Percentiles rank a stretch among this genome's conserved stretches.
These are phyloP conservation scores for Zophobas atratus DNA, from an alignment of 1,140 invertebrate species.

Conservation along the genomic window DNA sequence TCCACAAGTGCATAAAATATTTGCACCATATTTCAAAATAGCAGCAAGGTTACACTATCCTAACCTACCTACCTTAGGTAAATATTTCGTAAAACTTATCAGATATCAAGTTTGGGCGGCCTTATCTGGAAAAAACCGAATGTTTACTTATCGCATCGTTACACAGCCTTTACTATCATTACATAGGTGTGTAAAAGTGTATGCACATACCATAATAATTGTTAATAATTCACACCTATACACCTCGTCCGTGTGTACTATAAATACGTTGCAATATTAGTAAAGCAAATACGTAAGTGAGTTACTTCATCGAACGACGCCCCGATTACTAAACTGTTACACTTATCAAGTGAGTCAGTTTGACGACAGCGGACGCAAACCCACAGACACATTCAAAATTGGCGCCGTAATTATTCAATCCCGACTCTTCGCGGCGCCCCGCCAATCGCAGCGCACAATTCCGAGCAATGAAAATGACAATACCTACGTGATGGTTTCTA, in stretches of 20 bases:
- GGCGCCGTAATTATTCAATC: too few relatives aligned
- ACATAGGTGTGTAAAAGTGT: conserved; percentile 26
- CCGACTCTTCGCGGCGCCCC: too few relatives aligned
- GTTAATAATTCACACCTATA: conserved; percentile 37
- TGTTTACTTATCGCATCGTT: conserved; percentile 24
- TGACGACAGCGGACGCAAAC: too few relatives aligned
- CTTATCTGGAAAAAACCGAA: neutral
- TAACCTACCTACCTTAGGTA: neutral
- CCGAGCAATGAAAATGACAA: neutral
- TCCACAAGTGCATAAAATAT: too few relatives aligned
- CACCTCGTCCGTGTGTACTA: conserved; percentile 17
- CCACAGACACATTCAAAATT: too few relatives aligned
- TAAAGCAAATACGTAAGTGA: conserved; percentile 15
- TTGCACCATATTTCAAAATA: too few relatives aligned
- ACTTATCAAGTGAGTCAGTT: neutral
- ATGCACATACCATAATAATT: conserved; percentile 37
- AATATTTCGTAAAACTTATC: conserved; percentile 3
- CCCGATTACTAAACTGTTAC: neutral
- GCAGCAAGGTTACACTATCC: neutral
- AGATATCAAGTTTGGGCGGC: conserved; percentile 1
- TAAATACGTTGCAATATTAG: conserved; percentile 29
- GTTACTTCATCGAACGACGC: neutral
- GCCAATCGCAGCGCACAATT: neutral
- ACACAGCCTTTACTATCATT: conserved; percentile 14
- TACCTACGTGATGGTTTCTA: neutral